Evolutionary conservation across 2,797 vertebrate genomes (phyloP).

Genomic region (Chloroceryle inda): DNA sequence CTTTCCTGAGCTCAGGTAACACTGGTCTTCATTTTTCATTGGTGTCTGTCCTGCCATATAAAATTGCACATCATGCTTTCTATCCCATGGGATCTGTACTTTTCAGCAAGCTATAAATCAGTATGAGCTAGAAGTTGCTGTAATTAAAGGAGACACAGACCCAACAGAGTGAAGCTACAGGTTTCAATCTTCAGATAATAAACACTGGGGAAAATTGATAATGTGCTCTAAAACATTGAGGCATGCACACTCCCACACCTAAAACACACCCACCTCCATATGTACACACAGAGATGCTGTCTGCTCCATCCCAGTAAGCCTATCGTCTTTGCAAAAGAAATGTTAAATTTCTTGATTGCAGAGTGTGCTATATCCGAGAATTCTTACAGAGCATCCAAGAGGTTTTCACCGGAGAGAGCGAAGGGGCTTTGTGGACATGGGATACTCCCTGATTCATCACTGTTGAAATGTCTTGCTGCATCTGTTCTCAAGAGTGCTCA

Average conservation of each 20-base stretch:
- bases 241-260: not conserved
- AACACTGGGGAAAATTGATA: not conserved
- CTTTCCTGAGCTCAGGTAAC: not conserved
- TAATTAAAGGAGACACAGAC: not conserved
- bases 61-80: slow-evolving; percentile 9
- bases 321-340: not conserved
- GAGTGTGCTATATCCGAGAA: not conserved
- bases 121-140: not conserved
- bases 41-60: not conserved
- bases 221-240: not conserved
- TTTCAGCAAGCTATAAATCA: slow-evolving; percentile 18
- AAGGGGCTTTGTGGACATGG: not conserved
- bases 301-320: not conserved
- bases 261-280: not conserved
- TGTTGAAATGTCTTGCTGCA: not conserved
- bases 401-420: not conserved
- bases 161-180: not conserved
- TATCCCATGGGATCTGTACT: not conserved
- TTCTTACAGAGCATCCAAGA: not conserved
- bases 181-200: not conserved
- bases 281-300: not conserved
- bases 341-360: not conserved
- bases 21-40: not conserved
- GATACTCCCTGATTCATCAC: not conserved
- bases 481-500: not conserved